Percentiles rank a stretch among this genome's conserved stretches.
Evolutionary conservation across 23 tunicate species (phyloP).

Genomic region (Phallusia fumigata): DNA sequence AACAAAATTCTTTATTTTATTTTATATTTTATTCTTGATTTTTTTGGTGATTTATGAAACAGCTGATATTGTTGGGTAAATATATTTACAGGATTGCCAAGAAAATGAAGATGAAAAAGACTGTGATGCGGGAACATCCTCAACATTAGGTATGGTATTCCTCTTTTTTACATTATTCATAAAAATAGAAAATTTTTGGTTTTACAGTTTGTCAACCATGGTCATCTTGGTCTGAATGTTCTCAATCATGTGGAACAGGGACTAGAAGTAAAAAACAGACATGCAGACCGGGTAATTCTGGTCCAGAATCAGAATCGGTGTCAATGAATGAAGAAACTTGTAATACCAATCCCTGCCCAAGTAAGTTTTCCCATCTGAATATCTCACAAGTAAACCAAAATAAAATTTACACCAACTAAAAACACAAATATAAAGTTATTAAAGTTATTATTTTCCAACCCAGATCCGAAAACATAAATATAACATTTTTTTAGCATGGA

Average conservation of each 20-base stretch:
- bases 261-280: background rate
- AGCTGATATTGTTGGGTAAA: no score
- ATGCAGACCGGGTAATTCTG: background rate
- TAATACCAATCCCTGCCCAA: constrained; percentile 10
- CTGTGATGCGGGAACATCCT: constrained; percentile 26
- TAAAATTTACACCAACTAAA: no score
- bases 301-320: background rate
- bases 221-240: constrained; percentile 12
- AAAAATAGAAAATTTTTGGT: background rate
- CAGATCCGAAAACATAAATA: no score
- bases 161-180: background rate
- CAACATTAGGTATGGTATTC: constrained; percentile 6
- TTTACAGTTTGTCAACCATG: background rate
- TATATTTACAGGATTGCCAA: constrained; percentile 51
- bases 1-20: background rate
- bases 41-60: background rate
- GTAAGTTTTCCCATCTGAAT: background rate
- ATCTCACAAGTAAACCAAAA: no score
- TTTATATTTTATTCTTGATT: background rate
- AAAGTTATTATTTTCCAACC: no score
- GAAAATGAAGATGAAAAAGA: constrained; percentile 53
- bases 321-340: constrained; percentile 10
- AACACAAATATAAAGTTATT: background rate
- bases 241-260: background rate
- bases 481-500: background rate